These are phyloP conservation scores for Agapornis canus DNA, from an alignment of 2,797 vertebrate genomes.

Conservation along the genomic window DNA sequence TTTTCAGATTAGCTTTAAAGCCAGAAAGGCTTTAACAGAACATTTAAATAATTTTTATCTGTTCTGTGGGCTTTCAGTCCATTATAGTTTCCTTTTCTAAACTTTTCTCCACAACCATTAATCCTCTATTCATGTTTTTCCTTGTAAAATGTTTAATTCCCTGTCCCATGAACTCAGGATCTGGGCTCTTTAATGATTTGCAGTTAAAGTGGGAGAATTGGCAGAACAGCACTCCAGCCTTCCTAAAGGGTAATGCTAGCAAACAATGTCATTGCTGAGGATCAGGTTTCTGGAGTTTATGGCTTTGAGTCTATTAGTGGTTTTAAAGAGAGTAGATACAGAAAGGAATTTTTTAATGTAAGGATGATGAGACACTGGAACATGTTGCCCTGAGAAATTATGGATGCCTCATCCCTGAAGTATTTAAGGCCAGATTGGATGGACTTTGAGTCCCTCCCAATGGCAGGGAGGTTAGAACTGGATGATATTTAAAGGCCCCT, in stretches of 20 bases:
- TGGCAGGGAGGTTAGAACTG: not conserved
- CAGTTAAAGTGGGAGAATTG: not conserved
- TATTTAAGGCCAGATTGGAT: not conserved
- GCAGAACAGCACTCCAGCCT: not conserved
- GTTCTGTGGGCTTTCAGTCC: not conserved
- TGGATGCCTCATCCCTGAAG: not conserved
- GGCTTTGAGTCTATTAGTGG: not conserved
- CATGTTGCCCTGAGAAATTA: not conserved
- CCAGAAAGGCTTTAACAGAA: not conserved
- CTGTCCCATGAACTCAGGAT: not conserved
- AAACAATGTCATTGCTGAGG: not conserved
- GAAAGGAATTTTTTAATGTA: not conserved
- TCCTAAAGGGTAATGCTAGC: not conserved
- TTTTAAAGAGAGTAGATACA: not conserved
- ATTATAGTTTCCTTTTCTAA: not conserved
- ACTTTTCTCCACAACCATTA: not conserved
- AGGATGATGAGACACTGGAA: not conserved
- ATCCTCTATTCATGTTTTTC: not conserved
- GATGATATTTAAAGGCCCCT: not conserved
- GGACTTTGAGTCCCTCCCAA: not conserved
- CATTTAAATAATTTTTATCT: not conserved
- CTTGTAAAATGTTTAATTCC: not conserved
- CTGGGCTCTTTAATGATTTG: not conserved
- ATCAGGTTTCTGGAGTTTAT: not conserved
- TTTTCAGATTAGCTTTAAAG: not conserved